phyloP scores from a whole-genome alignment of 53 echinoderm and acorn worm genomes.

The Temnopleurus reevesii region DNA sequence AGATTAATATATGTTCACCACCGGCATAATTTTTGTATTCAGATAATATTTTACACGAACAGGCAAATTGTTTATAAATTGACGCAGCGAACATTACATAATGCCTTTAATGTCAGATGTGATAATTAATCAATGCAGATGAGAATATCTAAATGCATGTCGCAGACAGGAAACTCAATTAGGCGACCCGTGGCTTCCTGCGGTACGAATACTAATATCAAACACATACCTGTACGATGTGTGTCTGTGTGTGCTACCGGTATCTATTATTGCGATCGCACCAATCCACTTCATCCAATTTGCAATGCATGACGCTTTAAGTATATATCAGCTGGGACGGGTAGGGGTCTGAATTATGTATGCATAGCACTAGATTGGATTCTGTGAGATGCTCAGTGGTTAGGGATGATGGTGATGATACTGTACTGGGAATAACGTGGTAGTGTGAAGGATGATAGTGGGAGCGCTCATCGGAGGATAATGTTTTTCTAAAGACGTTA shows the following conservation, averaged over 20 bases:
- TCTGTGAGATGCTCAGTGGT: neutral
- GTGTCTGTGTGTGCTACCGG: slow-evolving; percentile 1
- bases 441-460: neutral
- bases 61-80: no score
- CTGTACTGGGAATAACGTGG: no score
- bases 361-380: slow-evolving; percentile 22
- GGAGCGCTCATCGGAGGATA: neutral
- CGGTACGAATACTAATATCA: no score
- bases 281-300: neutral
- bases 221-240: neutral
- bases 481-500: no score
- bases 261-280: neutral
- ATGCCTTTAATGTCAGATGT: no score
- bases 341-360: slow-evolving; percentile 16
- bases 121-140: neutral
- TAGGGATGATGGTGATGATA: slow-evolving; percentile 9
- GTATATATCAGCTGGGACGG: neutral
- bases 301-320: neutral
- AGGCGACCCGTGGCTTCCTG: neutral
- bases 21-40: no score
- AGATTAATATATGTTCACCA: no score
- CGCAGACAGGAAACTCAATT: neutral
- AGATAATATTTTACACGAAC: no score
- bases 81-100: no score
- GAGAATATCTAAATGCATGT: neutral